Percentiles rank a stretch among this genome's conserved stretches.
Evolutionary conservation across 2,888 invertebrate species (phyloP).

Genomic region (Caenorhabditis sp.): DNA sequence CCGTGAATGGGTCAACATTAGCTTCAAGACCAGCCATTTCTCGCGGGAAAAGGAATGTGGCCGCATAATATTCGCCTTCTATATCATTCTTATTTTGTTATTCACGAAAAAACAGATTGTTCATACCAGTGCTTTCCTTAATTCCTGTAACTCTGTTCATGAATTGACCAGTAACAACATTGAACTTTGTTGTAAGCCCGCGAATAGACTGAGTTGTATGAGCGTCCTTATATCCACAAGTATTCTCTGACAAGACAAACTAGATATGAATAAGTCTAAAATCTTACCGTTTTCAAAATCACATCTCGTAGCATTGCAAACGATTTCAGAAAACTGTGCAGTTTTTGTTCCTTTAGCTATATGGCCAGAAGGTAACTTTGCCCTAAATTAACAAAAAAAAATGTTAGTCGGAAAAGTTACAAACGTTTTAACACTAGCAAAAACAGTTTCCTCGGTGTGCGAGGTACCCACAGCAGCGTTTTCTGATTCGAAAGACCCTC

Average conservation of each 20-base stretch:
- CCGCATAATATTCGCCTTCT: conserved; percentile 82
- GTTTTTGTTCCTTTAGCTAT: conserved; percentile 71
- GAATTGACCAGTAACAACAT: conserved; percentile 81
- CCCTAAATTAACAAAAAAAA: conserved; percentile 48
- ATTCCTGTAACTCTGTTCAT: conserved; percentile 83
- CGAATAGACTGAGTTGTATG: conserved; percentile 79
- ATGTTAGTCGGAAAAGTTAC: not conserved
- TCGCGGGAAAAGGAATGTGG: conserved; percentile 81
- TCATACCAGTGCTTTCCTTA: conserved; percentile 77
- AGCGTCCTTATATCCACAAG: conserved; percentile 79
- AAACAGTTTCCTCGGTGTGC: conserved; percentile 64
- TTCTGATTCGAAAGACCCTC: conserved; percentile 49
- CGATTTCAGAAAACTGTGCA: conserved; percentile 68
- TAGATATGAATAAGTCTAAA: not conserved
- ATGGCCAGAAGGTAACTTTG: conserved; percentile 64
- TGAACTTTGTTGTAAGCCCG: conserved; percentile 81
- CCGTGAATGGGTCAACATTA: conserved; percentile 73
- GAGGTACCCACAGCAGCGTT: conserved; percentile 64
- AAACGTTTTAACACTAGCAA: conserved; percentile 68
- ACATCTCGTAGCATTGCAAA: conserved; percentile 78
- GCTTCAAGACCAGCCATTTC: conserved; percentile 81
- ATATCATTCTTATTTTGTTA: conserved; percentile 20
- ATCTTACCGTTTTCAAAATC: conserved; percentile 76
- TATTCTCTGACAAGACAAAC: conserved; percentile 73
- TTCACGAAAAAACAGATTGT: not conserved